Evolutionary conservation across 53 echinoderm and acorn worm species (phyloP), one percentile per base, ranked within the genome.

Genomic region (Holothuria scabra): DNA sequence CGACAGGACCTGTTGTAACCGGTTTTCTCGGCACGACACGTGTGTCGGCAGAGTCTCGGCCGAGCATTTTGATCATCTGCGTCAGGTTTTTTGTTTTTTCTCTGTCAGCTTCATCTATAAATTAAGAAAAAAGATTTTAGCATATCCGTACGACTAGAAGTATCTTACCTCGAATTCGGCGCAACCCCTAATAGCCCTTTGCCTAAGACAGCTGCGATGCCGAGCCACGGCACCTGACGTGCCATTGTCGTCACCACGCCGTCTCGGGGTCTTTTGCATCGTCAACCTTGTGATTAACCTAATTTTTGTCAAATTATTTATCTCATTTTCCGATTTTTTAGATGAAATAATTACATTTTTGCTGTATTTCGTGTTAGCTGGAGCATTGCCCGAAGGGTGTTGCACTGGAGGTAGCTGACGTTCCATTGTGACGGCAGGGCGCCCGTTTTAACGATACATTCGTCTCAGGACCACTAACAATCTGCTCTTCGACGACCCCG

Each of bases 311-410:
- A 83, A 86, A 91, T 91, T 95, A 90, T 86, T 89, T 85, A 92
- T 91, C 87, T 90, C 82, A 90, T 92, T 92, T 95, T 87, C 86
- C 95, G 90, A 90, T 75, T 91, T 90, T 94, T 89, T 90, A 81
- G 75, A 88, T 67, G 71, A 92, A 88, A 95, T 91, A 93, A 96
- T 96, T 91, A 93, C 93, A 93, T 91, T 96, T n/a, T 93, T 89
- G 92, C 89, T 92, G 87, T 85, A 92, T 94, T 94, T 94, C 86
- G 90, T 89, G 95, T 93, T 91, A 88, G 91, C 89, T 89, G 91
- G 91, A 91, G 93, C 91, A 96, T 96, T 85, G 96, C 96, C 93
- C 64, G 89, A 85, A 93, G 96, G 91, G 89, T 83, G 31, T 41
- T 81, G 44, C 62, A 46, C 52, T 31, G 37, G 24, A n/a, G 33